Base-by-base conservation (phyloP, 2,888 invertebrate genomes). In the Desoria tigrina region DNA sequence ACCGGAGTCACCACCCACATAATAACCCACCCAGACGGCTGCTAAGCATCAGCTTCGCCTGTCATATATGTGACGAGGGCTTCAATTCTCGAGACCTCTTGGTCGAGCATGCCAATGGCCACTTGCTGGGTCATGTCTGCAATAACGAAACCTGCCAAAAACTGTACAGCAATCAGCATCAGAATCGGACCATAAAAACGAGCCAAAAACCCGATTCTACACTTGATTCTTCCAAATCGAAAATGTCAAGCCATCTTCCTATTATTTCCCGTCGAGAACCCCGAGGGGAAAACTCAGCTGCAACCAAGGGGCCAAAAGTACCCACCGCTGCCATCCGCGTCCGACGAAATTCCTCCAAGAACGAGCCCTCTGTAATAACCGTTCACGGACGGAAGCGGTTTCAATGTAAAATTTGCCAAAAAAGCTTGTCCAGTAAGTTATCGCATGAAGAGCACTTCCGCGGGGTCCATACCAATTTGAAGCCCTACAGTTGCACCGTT, bases 391-490 rank as follows among this genome's bases (percentile, higher is more conserved):
- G 64, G 37, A 59, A 65, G 28, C 51, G 65, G 18, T 68, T 65
- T 63, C 65, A 68, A 28, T 68, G 68, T 37, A 65, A 65, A 32
- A 42, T 65, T n/a, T 68, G 68, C 45, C 65, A 68, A 37, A 68
- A 68, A 23, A 57, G 54, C 28, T 53, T 68, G 4, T 68, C 68
- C 2, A 62, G 62, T 18, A 58, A 65, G 18, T 58, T 68, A 21
- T 65, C 68, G 23, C 65, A 68, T 26, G 65, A 63, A 42, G 68
- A 68, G 27, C 68, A 68, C 32, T 60, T 61, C 4, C 42, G 68
- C 42, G 32, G 32, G 32, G 65, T 65, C 59, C 68, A 68, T 28
- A 68, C 68, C 7, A 62, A 62, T 9, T 62, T 65, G 21, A 68
- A 68, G 24, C 69, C 66, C n/a, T 66, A 69, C 45, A 50, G 51